phyloP scores from a whole-genome alignment of 1,140 invertebrate genomes.

The Zaprionus kolodkinae region DNA sequence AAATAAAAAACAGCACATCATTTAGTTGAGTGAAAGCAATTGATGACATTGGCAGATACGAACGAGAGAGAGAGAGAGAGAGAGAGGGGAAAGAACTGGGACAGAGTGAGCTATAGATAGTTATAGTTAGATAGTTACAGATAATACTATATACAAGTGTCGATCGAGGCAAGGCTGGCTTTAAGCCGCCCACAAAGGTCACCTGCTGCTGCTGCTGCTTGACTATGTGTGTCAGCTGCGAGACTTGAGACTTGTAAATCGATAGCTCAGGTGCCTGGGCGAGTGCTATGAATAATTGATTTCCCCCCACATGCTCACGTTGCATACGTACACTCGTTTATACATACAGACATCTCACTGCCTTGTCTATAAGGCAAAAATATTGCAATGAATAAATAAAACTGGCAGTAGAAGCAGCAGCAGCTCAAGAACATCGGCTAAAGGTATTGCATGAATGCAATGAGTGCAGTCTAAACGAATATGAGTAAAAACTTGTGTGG shows the following conservation, averaged over 20 bases:
- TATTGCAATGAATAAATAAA: constrained; percentile 10
- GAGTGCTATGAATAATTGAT: constrained; percentile 5
- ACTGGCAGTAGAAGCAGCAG: not conserved
- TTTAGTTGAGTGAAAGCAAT: constrained; percentile 30
- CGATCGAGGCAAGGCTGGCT: constrained; percentile 4
- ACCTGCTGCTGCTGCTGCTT: not conserved
- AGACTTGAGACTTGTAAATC: constrained; percentile 1
- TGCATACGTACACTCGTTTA: not conserved
- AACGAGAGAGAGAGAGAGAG: not conserved
- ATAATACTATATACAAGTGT: not conserved
- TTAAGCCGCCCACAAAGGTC: constrained; percentile 1
- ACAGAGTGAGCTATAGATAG: not conserved
- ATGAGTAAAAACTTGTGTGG: not conserved
- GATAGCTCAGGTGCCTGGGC: constrained; percentile 7
- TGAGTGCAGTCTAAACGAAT: not conserved
- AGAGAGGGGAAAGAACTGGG: not conserved
- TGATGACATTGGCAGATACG: constrained; percentile 10
- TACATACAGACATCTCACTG: not conserved
- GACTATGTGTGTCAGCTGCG: not conserved
- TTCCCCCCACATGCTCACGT: constrained; percentile 5
- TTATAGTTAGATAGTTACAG: not conserved
- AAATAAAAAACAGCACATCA: constrained; percentile 16
- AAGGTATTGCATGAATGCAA: not conserved
- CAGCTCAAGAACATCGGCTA: not conserved
- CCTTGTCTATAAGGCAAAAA: constrained; percentile 5